Base-by-base conservation (phyloP, 1,140 invertebrate species). In the Macrobrachium rosenbergii region DNA sequence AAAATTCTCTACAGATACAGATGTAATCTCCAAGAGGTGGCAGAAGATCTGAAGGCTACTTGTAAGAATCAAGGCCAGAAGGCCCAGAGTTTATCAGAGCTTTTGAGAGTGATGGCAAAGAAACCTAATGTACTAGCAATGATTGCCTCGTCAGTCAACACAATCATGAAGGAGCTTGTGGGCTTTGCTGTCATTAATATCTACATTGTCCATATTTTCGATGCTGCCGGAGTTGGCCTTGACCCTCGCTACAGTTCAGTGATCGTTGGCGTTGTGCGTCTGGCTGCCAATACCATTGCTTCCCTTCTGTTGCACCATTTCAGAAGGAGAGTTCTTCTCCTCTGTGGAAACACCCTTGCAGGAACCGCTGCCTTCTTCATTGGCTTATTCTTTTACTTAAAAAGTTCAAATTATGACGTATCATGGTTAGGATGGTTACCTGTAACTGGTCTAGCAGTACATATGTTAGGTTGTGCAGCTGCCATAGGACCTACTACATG, bases 141-240 rank as follows among this genome's bases (percentile, higher is more conserved):
- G 11, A n/a, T 52, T 28, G n/a, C 59, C 58, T 59, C 45, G 2
- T 23, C 58, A n/a, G 7, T 59, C 7, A n/a, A 59, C 8, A 17
- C 59, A 45, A 52, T 59, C 8, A 17, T 60, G 3, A 78, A 78
- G 52, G 76, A 78, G n/a, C 0, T 78, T 7, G n/a, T 21, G 8
- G 76, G 76, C 0, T 59, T 21, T 45, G 59, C n/a, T 0, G 76
- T 28, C 16, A 23, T 78, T 16, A 14, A 16, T n/a, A 78, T 78
- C 76, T 78, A 78, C n/a, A 78, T 78, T 11, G 45, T 60, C 0
- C 52, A 78, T n/a, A 78, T 78, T 5, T 78, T 78, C 52, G 45
- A 59, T 11, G 2, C 16, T 19, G 76, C 76, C 8, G 76, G 76
- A 19, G 76, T 78, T 58, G 76, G 76, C 5, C 19, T 78, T 19